Conservation (phyloP, 2,797 vertebrate species). For the Amphiprion clarkii region DNA sequence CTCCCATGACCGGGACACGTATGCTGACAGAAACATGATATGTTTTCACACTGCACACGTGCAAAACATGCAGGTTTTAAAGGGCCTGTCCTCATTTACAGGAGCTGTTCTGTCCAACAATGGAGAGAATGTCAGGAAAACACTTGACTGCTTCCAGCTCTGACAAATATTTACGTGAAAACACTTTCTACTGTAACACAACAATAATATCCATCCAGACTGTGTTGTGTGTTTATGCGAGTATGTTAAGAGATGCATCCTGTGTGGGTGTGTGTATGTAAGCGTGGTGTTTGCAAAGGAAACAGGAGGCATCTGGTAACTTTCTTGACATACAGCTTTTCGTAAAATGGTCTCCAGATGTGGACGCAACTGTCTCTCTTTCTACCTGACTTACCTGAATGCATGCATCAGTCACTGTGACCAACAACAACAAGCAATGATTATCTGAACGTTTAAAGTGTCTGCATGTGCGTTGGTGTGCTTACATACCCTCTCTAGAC, state of each 20-base stretch:
- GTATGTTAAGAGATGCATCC: constrained; percentile 23
- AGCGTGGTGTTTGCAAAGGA: constrained; percentile 31
- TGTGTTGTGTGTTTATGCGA: constrained; percentile 11
- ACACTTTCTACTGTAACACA: constrained; percentile 10
- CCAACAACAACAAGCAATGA: background rate
- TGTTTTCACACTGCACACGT: constrained; percentile 1
- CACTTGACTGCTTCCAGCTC: constrained; percentile 27
- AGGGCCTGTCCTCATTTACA: constrained; percentile 1
- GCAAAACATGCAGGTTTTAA: background rate
- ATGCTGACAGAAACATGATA: constrained; percentile 21
- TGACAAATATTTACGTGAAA: constrained; percentile 39
- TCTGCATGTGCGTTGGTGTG: background rate
- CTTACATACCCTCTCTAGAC: constrained; percentile 90
- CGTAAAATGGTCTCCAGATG: constrained; percentile 87
- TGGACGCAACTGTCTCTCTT: constrained; percentile 67
- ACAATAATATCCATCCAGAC: constrained; percentile 9
- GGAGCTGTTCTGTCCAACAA: constrained; percentile 9
- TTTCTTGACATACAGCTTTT: constrained; percentile 81
- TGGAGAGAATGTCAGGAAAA: constrained; percentile 20
- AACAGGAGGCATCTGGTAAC: constrained; percentile 66
- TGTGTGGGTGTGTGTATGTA: constrained; percentile 35
- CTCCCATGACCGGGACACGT: background rate
- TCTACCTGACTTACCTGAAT: constrained; percentile 39
- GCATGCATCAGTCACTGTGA: background rate
- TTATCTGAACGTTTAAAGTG: constrained; percentile 6